phyloP scores from a whole-genome alignment of 2,113 vertebrate species.

The Cacatua alba region DNA sequence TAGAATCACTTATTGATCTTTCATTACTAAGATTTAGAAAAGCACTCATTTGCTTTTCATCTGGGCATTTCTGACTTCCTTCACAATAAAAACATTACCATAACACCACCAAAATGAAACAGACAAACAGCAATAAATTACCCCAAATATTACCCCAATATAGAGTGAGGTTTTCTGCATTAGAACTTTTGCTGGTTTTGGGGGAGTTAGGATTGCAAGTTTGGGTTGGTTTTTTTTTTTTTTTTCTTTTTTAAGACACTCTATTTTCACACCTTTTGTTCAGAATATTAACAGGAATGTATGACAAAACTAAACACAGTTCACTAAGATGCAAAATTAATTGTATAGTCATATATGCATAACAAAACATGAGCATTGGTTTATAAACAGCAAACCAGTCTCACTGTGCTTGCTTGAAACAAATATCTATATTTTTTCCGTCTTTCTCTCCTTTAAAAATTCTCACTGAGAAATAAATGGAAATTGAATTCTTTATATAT shows the following conservation, averaged over 20 bases:
- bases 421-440: not conserved
- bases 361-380: not conserved
- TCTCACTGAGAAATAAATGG: not conserved
- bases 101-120: not conserved
- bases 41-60: not conserved
- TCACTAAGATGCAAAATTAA: not conserved
- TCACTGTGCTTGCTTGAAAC: not conserved
- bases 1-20: not conserved
- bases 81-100: not conserved
- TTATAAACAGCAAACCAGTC: not conserved
- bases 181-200: not conserved
- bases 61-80: not conserved
- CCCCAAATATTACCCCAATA: not conserved
- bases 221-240: not conserved
- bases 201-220: fast-evolving
- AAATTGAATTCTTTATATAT: not conserved
- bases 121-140: not conserved
- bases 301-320: not conserved
- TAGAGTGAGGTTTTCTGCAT: not conserved
- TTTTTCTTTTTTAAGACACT: not conserved
- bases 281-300: not conserved
- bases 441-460: not conserved
- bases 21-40: slow-evolving; percentile 22
- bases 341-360: not conserved
- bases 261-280: not conserved